phyloP scores from a whole-genome alignment of 2,113 vertebrate genomes.

The Gymnarchus niloticus region DNA sequence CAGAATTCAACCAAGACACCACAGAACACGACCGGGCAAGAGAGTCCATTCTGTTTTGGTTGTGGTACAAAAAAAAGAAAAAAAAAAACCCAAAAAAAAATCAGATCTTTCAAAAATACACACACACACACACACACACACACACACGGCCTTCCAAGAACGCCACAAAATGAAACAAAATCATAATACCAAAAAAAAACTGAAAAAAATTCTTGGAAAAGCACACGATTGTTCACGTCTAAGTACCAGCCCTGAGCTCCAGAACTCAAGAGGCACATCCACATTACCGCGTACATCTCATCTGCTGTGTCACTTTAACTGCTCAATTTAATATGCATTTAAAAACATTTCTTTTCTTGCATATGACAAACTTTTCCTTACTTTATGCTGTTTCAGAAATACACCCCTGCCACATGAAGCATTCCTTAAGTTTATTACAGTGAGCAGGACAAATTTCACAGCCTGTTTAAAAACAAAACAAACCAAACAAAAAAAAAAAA shows the following conservation, averaged over 20 bases:
- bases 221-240: not conserved
- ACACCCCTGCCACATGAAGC: not conserved
- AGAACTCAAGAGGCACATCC: not conserved
- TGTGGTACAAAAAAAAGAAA: not conserved
- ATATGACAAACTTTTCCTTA: not conserved
- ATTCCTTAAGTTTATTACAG: not conserved
- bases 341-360: not conserved
- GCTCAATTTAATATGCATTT: not conserved
- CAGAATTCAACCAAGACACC: not conserved
- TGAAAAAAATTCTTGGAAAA: slow-evolving; percentile 26
- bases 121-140: no score
- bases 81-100: not conserved
- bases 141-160: slow-evolving; percentile 9
- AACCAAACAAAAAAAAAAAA: not conserved
- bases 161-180: slow-evolving; percentile 18
- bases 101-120: not conserved
- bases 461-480: no score
- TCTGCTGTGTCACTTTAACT: not conserved
- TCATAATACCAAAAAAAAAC: not conserved
- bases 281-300: not conserved
- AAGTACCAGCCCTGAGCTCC: not conserved
- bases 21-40: not conserved
- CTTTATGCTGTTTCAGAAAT: not conserved
- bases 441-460: not conserved
- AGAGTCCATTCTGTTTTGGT: not conserved